Evolutionary conservation across 2,113 vertebrate species (phyloP), one percentile per base, ranked within the genome.

Genomic region (Chlorodrepanis virens): DNA sequence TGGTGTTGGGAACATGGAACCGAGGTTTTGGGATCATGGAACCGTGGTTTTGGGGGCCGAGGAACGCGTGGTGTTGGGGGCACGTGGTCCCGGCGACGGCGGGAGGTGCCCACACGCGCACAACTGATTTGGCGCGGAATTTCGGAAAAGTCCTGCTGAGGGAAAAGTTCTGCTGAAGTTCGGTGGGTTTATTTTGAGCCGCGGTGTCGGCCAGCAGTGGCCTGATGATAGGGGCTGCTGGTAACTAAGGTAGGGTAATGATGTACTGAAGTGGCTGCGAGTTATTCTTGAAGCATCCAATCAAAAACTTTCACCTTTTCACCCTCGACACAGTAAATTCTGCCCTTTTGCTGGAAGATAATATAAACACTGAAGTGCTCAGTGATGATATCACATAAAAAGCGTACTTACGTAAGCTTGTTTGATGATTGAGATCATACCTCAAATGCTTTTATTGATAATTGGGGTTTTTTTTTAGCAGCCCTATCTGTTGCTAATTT

Each of bases 81-180:
- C 52, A 12, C 7, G 18, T 5, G 64, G 6, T 28, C 8, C 18
- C 15, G 5, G 40, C 11, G 1, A 4, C 8, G 24, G 56, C 19
- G 12, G 59, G n/a, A 31, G n/a, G 17, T 12, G 37, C 3, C 35
- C 18, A 2, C 52, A 3, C 2, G 9, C 1, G 0, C 12, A 1
- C 9, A 4, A 39, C 1, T 5, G 10, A 4, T 60, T 19, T 40
- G 59, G 52, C 5, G 33, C 6, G 24, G 14, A 20, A 0, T 25
- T 56, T 42, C 40, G 40, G 25, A n/a, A 22, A 44, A 37, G 45
- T 28, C 7, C 12, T 1, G 25, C 2, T 12, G 50, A 33, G 65
- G 22, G 35, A n/a, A 23, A 45, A 56, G 17, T 17, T 28, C 4
- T 3, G 17, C n/a, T 10, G 2, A 18, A 12, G 57, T 3, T 45